Evolutionary conservation across 1,140 invertebrate genomes (phyloP).

Genomic region (Macrobrachium rosenbergii): DNA sequence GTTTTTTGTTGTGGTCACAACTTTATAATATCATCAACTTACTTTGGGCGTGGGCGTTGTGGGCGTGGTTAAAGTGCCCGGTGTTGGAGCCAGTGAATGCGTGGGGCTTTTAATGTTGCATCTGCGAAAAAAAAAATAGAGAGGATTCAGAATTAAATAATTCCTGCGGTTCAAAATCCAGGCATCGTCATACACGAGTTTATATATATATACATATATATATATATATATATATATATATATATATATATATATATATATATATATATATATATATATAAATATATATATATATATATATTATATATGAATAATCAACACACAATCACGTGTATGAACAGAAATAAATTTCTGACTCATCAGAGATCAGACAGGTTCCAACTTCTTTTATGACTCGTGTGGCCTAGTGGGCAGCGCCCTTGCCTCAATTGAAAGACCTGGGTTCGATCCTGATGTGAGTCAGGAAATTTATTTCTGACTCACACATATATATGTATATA

Average conservation of each 20-base stretch:
- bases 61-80: conserved; percentile 34
- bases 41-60: conserved; percentile 35
- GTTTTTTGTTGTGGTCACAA: not conserved
- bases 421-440: too few species aligned
- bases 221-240: not conserved
- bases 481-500: too few species aligned
- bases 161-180: too few species aligned
- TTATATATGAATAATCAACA: not conserved
- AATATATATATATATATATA: not conserved
- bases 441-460: too few species aligned
- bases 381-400: too few species aligned
- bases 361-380: too few species aligned
- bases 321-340: too few species aligned
- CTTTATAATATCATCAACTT: not conserved
- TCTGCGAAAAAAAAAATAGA: not conserved
- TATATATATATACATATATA: conserved; percentile 17
- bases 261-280: not conserved
- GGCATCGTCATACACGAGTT: not conserved
- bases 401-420: too few species aligned
- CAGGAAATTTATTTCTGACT: too few species aligned
- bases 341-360: too few species aligned
- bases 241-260: not conserved
- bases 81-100: conserved; percentile 28
- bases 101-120: conserved; percentile 51
- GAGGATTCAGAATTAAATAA: too few species aligned